Evolutionary conservation across 2,797 vertebrate genomes (phyloP), one percentile per base, ranked within the genome.

Genomic region (Bradypodion pumilum): DNA sequence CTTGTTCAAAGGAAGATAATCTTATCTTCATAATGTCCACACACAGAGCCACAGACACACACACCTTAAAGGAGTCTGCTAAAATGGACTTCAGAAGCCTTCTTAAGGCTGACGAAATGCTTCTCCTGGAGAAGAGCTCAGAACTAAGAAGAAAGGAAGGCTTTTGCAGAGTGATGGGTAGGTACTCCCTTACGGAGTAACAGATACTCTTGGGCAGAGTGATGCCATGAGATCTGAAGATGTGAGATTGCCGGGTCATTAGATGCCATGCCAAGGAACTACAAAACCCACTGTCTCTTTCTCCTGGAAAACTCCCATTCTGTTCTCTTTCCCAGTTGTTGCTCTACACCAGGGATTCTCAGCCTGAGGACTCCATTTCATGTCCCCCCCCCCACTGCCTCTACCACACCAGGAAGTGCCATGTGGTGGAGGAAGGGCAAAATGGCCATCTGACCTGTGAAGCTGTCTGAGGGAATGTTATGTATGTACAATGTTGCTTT

Each of bases 31-130:
- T 91, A 86, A 87, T 89, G 85, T 35, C 52, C n/a, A n/a, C n/a
- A n/a, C n/a, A n/a, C n/a, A n/a, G n/a, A n/a, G n/a, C n/a, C n/a
- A n/a, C n/a, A n/a, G n/a, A n/a, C n/a, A n/a, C n/a, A n/a, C n/a
- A 91, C 93, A 92, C 42, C 8, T 42, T n/a, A 1, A 94, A 86
- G 90, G 79, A 78, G 59, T 87, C 88, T 79, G 78, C 91, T 89
- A 81, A 93, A 90, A 94, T 90, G 74, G 46, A 90, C 90, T 91
- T 92, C 89, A 91, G 94, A 93, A 93, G 90, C 92, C 83, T n/a
- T 90, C 86, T 3, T 94, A 96, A 96, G 95, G 83, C 91, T 92
- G 92, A 94, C 93, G 92, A 90, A 93, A 92, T 91, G 89, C 85
- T 82, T 42, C 7, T 78, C 86, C 90, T 59, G 2, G 74, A 88